Evolutionary conservation across 2,797 vertebrate genomes (phyloP).

Genomic region (Chiroxiphia lanceolata): DNA sequence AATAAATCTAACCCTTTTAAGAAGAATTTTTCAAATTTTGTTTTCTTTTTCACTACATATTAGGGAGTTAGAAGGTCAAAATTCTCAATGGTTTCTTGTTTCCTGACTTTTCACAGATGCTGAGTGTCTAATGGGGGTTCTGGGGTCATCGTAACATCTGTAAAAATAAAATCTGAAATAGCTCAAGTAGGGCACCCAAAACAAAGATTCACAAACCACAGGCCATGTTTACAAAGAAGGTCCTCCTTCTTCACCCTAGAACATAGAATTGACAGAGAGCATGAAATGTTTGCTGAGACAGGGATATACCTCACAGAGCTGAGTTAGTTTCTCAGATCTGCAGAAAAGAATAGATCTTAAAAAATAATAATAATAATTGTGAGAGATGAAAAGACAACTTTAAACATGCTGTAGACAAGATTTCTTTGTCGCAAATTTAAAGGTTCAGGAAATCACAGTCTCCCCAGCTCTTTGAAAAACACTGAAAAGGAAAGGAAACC

Average conservation of each 20-base stretch:
- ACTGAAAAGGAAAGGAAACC: neutral
- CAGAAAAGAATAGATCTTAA: neutral
- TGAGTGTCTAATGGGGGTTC: neutral
- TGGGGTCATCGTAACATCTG: neutral
- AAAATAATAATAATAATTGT: conserved; percentile 10
- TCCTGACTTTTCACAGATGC: neutral
- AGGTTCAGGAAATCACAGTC: neutral
- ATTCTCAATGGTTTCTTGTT: neutral
- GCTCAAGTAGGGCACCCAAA: neutral
- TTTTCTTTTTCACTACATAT: neutral
- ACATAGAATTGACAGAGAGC: neutral
- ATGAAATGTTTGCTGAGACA: neutral
- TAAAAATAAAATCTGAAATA: neutral
- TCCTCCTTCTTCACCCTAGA: neutral
- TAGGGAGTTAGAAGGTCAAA: neutral
- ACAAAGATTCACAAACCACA: neutral
- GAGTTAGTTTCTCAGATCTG: neutral
- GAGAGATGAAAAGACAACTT: neutral
- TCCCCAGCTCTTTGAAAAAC: conserved; percentile 28
- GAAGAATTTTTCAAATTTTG: neutral
- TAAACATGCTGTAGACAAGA: neutral
- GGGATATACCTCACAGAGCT: neutral
- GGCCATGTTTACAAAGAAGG: neutral
- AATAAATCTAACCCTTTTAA: neutral
- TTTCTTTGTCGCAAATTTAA: neutral